phyloP scores from a whole-genome alignment of 1,140 invertebrate genomes.

The Papilio polytes region DNA sequence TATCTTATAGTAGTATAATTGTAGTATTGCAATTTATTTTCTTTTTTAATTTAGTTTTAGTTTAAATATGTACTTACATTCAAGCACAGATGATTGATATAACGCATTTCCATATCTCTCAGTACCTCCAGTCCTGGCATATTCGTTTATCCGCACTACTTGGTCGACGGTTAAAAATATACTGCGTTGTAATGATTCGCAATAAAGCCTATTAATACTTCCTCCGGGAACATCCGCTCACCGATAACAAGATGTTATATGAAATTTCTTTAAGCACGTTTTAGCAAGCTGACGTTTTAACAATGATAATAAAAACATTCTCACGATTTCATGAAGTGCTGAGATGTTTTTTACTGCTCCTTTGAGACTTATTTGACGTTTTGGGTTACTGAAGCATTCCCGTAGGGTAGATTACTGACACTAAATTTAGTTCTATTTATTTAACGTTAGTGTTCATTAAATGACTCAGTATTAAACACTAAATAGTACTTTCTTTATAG shows the following conservation, averaged over 20 bases:
- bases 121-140: not conserved
- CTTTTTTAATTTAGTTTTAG: not conserved
- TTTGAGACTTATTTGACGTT: too few species aligned
- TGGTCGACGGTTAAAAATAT: not conserved
- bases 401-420: not conserved
- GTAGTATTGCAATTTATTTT: not conserved
- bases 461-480: not conserved
- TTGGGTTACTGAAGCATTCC: not conserved
- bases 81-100: not conserved
- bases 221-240: conserved; percentile 30
- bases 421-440: not conserved
- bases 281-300: not conserved
- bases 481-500: not conserved
- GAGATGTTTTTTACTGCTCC: not conserved
- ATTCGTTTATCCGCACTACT: not conserved
- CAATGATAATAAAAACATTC: not conserved
- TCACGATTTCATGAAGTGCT: not conserved
- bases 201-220: conserved; percentile 22
- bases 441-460: not conserved
- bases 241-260: conserved; percentile 21
- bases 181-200: conserved; percentile 12
- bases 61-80: not conserved
- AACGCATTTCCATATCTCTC: conserved; percentile 1
- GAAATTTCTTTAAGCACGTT: not conserved
- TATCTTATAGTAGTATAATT: too few species aligned